These are phyloP conservation scores for Acanthisitta chloris DNA, from an alignment of 2,113 vertebrate genomes.

Conservation along the genomic window DNA sequence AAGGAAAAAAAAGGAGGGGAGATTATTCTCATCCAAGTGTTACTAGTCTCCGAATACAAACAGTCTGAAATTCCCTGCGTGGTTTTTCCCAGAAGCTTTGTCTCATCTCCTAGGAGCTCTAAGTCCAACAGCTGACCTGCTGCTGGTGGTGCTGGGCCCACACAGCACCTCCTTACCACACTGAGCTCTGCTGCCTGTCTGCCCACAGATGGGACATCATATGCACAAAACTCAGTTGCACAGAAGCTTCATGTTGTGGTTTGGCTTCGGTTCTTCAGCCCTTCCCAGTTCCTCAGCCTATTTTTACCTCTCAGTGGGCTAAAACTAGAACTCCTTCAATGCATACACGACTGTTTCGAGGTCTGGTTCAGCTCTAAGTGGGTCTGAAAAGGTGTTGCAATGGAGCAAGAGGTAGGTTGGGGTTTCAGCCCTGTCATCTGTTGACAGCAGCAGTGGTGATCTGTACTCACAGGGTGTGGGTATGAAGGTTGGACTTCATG, in stretches of 20 bases:
- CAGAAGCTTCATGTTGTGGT: background rate
- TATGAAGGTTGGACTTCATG: background rate
- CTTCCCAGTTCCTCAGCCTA: background rate
- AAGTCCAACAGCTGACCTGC: background rate
- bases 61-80: background rate
- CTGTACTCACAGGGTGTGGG: no score
- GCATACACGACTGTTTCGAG: background rate
- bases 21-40: background rate
- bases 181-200: background rate
- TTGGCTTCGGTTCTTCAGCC: background rate
- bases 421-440: background rate
- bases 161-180: background rate
- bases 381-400: background rate
- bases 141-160: background rate
- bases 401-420: background rate
- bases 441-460: accelerated
- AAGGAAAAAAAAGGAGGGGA: background rate
- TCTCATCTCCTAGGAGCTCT: background rate
- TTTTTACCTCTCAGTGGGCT: background rate
- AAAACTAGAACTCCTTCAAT: background rate
- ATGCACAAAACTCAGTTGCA: background rate
- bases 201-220: background rate
- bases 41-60: background rate
- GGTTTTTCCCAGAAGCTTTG: background rate
- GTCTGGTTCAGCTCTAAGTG: background rate